A percentile compares a stretch with the other conserved stretches of the same genome.
phyloP scores from a whole-genome alignment of 2,888 invertebrate genomes.

The Drosophila algonquin region DNA sequence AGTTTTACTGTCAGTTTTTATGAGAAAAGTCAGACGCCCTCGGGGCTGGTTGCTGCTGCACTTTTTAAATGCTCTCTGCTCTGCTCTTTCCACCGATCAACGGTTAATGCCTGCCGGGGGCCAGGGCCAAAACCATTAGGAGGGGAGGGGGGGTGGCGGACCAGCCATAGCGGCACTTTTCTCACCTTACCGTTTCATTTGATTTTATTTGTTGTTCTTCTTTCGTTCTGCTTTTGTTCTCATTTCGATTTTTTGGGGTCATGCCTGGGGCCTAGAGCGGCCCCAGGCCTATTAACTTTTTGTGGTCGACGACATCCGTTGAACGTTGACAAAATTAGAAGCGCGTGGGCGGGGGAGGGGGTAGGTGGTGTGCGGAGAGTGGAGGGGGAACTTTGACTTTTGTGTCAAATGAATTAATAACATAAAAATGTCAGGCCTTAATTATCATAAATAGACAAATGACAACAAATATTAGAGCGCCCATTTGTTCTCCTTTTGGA shows the following conservation, averaged over 20 bases:
- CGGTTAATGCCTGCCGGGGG: conserved; percentile 27
- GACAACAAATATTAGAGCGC: conserved; percentile 74
- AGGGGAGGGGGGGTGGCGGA: neutral
- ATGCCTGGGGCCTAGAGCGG: conserved; percentile 25
- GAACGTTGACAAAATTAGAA: conserved; percentile 72
- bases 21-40: conserved; percentile 29
- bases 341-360: conserved; percentile 53
- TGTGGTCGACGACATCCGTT: conserved; percentile 69
- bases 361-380: conserved; percentile 4
- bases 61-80: conserved; percentile 30
- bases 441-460: conserved; percentile 76
- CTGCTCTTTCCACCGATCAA: conserved; percentile 31
- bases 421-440: conserved; percentile 78
- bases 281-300: conserved; percentile 70
- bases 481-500: conserved; percentile 54
- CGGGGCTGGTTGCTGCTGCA: conserved; percentile 22
- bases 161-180: conserved; percentile 28
- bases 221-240: conserved; percentile 14
- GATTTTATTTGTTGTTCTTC: conserved; percentile 37
- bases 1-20: conserved; percentile 34
- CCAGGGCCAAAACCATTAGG: conserved; percentile 16
- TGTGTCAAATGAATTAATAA: conserved; percentile 78
- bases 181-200: conserved; percentile 40
- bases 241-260: conserved; percentile 57
- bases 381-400: conserved; percentile 13